Evolutionary conservation across 2,888 invertebrate species (phyloP), one percentile per base, ranked within the genome.

Genomic region (Halocaridina rubra): DNA sequence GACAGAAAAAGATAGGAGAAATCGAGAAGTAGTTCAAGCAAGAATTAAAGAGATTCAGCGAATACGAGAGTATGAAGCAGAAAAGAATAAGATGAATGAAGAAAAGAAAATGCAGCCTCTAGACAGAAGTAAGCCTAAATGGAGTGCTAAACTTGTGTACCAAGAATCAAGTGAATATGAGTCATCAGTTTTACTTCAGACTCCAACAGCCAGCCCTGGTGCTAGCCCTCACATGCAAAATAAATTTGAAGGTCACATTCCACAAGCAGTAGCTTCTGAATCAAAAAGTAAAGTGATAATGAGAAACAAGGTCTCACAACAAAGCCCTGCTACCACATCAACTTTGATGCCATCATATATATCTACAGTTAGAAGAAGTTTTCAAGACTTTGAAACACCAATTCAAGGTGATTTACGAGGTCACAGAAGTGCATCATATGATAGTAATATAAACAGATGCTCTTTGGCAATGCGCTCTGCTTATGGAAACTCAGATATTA

Each of bases 381-480:
- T 79, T 19, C 84, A 84, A 29, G 84, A 78, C 19, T 64, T 27
- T 64, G 85, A 82, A 24, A 46, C 72, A 10, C 81, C 84, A 33
- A 13, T 61, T 13, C 78, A 69, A 30, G 78, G 75, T 22, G 76
- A 72, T 29, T 53, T 85, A 19, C 67, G 61, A 32, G 71, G 71
- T 30, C 85, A 88, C 39, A 61, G 88, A 30, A 88, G 88, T 69
- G 82, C 81, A 7, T 88, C 88, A 1, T 88, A 86, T 39, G 88
- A 88, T 61, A 85, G 84, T 27, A 80, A 88, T 53, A 88, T 88
- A 27, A 88, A 88, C 32, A 88, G 84, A 32, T 33, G 64, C 57
- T 79, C 84, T 13, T 78, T 84, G 16, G 22, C 74, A 19, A 74
- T 79, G 74, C 79, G 72, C 13, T 64, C 30, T 10, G n/a, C 84